Base-by-base conservation (phyloP, 2,113 vertebrate species). In the Pelmatolapia mariae region DNA sequence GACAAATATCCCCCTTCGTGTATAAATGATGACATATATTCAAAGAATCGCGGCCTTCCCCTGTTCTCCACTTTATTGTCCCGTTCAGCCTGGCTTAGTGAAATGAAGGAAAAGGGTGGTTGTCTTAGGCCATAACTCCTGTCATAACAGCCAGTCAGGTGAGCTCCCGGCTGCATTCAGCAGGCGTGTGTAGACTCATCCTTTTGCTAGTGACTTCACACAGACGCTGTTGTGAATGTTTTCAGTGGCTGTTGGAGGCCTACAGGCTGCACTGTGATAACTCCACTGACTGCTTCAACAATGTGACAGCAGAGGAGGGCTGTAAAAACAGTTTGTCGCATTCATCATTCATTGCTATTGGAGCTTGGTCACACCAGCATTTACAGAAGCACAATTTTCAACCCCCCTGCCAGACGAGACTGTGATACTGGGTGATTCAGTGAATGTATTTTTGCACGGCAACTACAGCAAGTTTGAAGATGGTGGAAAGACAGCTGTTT, bases 1-100 rank as follows among this genome's bases (percentile, higher is more conserved):
- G 81, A 89, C 82, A 84, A 88, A 89, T 71, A 80, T 7, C 47
- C 68, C 66, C 54, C 63, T 87, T 84, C 33, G 4, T 80, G 45
- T 80, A 63, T 89, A 81, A 91, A 86, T 87, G 83, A 92, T 86
- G 87, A 91, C 89, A 89, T 79, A 87, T 81, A 84, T 80, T 82
- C 45, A 91, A 91, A 87, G 80, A 86, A 84, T 24, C 29, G 16
- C 78, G 84, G 22, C 53, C 45, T 18, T 50, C 50, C 82, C 50
- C 63, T 26, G 16, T 79, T 81, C 29, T 29, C 26, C 82, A 38
- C 40, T 90, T 66, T 66, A 89, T 56, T 87, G 63, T 87, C 47
- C 59, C 36, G 73, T 84, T 83, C 80, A 76, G 63, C 36, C 59
- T 29, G 33, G 71, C 45, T 88, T 71, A 66, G 73, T 83, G 81